Percentiles rank a stretch among this genome's conserved stretches.
phyloP scores from a whole-genome alignment of 2,797 vertebrate genomes.

The Pelodytes ibericus region DNA sequence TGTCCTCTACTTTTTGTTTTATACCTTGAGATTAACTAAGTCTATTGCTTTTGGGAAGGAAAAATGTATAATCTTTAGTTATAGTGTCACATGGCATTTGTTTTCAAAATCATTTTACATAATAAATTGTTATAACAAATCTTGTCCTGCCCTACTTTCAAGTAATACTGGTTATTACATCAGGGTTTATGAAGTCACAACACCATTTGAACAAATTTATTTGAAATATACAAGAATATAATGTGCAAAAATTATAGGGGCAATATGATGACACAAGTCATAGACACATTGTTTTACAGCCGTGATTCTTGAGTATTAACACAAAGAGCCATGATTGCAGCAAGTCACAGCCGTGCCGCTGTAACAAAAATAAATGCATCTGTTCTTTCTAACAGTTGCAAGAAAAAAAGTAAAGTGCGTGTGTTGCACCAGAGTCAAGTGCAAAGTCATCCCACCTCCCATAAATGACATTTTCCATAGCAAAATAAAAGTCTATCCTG shows the following conservation, averaged over 20 bases:
- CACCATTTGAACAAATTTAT: slow-evolving; percentile 83
- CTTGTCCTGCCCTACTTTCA: no score
- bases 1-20: no score
- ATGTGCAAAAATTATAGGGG: slow-evolving; percentile 95
- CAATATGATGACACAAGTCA: slow-evolving; percentile 77
- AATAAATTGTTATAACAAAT: neutral
- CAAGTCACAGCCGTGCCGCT: slow-evolving; percentile 72
- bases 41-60: no score
- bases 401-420: slow-evolving; percentile 92
- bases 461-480: slow-evolving; percentile 68
- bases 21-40: no score
- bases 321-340: slow-evolving; percentile 75
- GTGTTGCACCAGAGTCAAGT: slow-evolving; percentile 80
- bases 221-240: slow-evolving; percentile 98
- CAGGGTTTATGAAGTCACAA: neutral
- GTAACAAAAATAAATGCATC: slow-evolving; percentile 63
- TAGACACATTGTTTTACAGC: slow-evolving; percentile 75
- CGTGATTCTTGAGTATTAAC: slow-evolving; percentile 74
- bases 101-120: neutral
- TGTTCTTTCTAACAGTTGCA: slow-evolving; percentile 73
- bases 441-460: slow-evolving; percentile 76
- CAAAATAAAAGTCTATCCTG: slow-evolving; percentile 68
- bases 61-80: no score
- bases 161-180: neutral
- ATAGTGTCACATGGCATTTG: no score